Percentiles rank a stretch among this genome's conserved stretches.
Evolutionary conservation across 92 coral and sea anemone species (phyloP).

Genomic region (Porites evermanni): DNA sequence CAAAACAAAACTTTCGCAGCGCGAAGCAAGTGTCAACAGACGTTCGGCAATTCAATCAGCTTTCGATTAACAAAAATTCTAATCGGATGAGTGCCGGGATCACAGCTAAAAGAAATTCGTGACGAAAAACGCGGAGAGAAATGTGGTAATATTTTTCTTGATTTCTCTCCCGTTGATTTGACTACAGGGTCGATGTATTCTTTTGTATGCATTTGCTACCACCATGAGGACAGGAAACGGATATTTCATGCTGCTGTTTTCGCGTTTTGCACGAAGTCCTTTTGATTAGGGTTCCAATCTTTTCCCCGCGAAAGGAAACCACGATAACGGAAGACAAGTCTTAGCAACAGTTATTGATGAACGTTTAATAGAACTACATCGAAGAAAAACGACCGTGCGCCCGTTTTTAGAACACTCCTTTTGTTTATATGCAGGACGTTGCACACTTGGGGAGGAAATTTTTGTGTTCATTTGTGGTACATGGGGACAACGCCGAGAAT

Average conservation of each 20-base stretch:
- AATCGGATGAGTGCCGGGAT: conserved; percentile 1
- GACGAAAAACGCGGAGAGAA: conserved; percentile 1
- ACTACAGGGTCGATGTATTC: conserved; percentile 30
- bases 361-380: neutral
- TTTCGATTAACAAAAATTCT: neutral
- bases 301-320: conserved; percentile 16
- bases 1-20: conserved; percentile 24
- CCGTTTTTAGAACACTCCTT: conserved; percentile 4
- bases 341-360: neutral
- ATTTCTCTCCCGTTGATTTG: conserved; percentile 47
- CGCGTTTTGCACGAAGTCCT: conserved; percentile 5
- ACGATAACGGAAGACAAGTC: neutral
- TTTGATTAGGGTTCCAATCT: neutral
- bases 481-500: conserved; percentile 28
- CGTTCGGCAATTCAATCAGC: neutral
- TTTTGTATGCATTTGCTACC: conserved; percentile 9
- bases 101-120: neutral
- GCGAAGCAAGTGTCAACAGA: neutral
- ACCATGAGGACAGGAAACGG: conserved; percentile 82
- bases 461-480: conserved; percentile 41
- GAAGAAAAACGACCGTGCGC: neutral
- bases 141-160: conserved; percentile 22
- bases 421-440: conserved; percentile 5
- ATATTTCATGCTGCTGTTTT: conserved; percentile 79
- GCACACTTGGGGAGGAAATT: conserved; percentile 38